These are phyloP conservation scores for Apotomis turbidana DNA, from an alignment of 2,888 invertebrate genomes.

Conservation along the genomic window DNA sequence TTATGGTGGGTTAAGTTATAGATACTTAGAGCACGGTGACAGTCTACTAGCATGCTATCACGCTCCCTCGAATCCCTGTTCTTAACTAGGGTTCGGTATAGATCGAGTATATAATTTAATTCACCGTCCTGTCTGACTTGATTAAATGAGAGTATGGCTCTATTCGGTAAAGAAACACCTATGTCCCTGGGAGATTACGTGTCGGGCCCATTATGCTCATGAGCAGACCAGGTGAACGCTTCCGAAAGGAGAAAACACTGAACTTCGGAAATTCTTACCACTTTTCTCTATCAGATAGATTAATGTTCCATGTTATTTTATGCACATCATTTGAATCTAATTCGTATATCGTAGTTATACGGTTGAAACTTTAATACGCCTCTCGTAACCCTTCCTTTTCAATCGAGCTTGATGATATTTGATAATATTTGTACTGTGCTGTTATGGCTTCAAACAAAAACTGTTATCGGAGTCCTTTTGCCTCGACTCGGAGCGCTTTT, in stretches of 20 bases:
- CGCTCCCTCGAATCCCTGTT: no score
- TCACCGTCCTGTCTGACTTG: no score
- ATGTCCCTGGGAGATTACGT: neutral
- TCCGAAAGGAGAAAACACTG: neutral
- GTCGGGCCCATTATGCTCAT: constrained; percentile 9
- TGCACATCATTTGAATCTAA: neutral
- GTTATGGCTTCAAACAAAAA: constrained; percentile 16
- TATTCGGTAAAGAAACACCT: neutral
- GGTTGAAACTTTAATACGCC: neutral
- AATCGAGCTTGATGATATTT: neutral
- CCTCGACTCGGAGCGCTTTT: constrained; percentile 1
- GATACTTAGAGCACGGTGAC: no score
- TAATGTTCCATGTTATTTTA: neutral
- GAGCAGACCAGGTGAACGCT: constrained; percentile 3
- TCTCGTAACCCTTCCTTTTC: neutral
- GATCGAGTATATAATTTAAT: no score
- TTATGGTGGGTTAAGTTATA: no score
- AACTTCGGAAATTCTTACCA: neutral
- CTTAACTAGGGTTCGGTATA: no score
- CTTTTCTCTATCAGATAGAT: neutral
- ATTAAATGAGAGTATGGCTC: no score
- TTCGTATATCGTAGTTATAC: neutral
- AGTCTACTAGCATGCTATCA: no score
- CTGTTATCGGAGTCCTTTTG: constrained; percentile 8
- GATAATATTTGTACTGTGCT: constrained; percentile 11